phyloP scores from a whole-genome alignment of 2,797 vertebrate genomes.

The Cichlasoma orientale region DNA sequence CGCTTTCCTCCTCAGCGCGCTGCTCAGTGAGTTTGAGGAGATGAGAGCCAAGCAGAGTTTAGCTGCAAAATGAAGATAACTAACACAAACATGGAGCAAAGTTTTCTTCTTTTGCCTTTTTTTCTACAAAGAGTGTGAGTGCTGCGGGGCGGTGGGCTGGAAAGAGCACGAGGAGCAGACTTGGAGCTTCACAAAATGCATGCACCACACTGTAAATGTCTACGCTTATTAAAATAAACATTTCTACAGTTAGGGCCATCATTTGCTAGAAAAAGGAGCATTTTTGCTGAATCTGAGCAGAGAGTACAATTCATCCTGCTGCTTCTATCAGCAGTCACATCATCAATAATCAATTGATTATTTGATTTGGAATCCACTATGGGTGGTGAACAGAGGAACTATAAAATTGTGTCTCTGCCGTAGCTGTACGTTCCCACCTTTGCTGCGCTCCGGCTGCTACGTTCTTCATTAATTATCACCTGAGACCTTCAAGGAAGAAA shows the following conservation, averaged over 20 bases:
- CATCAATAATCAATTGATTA: neutral
- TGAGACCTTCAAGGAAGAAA: neutral
- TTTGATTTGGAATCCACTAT: neutral
- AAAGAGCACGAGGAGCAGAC: neutral
- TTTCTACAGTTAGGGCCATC: neutral
- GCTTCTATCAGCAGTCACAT: neutral
- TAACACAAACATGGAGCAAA: conserved; percentile 23
- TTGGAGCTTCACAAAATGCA: neutral
- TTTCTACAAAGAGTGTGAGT: neutral
- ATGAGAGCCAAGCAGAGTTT: conserved; percentile 25
- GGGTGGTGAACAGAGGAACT: neutral
- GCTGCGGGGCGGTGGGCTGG: neutral
- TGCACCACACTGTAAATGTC: neutral
- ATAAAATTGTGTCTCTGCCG: rapidly evolving
- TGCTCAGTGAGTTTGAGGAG: conserved; percentile 42
- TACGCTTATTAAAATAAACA: neutral
- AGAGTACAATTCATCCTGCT: neutral
- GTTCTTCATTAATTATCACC: neutral
- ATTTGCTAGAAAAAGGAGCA: neutral
- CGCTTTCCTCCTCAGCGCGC: conserved; percentile 37
- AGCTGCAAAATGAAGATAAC: conserved; percentile 57
- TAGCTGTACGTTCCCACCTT: too few species aligned
- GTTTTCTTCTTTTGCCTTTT: neutral
- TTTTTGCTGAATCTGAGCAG: neutral
- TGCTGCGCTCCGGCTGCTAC: neutral